phyloP scores from a whole-genome alignment of 2,797 vertebrate species.

The Amazona ochrocephala region DNA sequence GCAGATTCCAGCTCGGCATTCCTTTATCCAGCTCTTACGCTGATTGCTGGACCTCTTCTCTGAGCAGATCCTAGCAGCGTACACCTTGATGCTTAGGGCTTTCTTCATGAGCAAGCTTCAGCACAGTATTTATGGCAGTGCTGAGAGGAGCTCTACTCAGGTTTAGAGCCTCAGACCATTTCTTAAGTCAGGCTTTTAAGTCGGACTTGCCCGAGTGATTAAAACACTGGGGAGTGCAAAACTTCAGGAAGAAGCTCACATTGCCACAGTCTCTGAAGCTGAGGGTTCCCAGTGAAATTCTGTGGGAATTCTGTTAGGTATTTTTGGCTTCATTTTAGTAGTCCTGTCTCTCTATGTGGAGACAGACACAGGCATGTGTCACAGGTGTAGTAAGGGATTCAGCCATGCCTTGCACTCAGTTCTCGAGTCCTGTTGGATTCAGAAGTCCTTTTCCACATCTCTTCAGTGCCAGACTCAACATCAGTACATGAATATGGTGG shows the following conservation, averaged over 20 bases:
- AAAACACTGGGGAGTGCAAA: neutral
- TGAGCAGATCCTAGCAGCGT: neutral
- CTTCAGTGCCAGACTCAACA: neutral
- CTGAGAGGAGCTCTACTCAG: neutral
- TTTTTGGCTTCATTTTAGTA: neutral
- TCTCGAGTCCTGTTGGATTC: neutral
- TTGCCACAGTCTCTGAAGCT: rapidly evolving
- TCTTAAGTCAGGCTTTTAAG: neutral
- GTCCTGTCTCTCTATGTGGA: neutral
- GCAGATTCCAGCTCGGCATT: neutral
- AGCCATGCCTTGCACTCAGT: neutral
- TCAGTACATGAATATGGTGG: neutral
- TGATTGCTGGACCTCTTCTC: neutral
- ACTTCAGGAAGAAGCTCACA: neutral
- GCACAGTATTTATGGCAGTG: neutral
- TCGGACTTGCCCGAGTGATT: neutral
- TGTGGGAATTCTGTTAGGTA: neutral
- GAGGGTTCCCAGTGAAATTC: neutral
- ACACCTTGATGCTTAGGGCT: neutral
- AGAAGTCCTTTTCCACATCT: neutral
- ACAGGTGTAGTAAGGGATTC: neutral
- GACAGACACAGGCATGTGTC: neutral
- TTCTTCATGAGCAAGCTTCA: neutral
- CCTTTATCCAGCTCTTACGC: neutral
- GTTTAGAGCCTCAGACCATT: neutral